Conservation (phyloP, 2,888 invertebrate genomes). For the Tetranychus truncatus region DNA sequence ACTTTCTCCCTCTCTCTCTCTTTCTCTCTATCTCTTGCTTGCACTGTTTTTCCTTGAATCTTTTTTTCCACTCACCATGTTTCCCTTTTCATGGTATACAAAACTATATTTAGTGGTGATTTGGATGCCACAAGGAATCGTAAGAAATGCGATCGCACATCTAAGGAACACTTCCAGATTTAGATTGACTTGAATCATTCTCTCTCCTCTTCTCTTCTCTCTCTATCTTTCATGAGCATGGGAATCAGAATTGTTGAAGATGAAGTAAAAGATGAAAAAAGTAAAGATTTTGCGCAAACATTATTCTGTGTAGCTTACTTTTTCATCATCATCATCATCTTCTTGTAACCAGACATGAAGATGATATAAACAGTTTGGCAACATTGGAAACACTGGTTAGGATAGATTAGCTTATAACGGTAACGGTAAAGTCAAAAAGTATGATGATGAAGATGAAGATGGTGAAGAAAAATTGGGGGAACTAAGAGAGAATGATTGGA, state of each 20-base stretch:
- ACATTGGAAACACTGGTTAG: neutral
- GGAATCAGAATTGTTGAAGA: neutral
- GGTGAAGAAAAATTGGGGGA: neutral
- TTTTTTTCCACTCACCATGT: neutral
- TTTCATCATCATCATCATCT: neutral
- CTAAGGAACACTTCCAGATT: neutral
- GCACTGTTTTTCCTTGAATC: neutral
- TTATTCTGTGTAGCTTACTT: neutral
- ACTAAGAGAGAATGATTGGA: neutral
- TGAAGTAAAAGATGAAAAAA: neutral
- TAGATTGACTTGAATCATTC: slow-evolving; percentile 1
- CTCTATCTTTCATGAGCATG: neutral
- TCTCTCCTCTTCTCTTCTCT: neutral
- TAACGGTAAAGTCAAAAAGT: neutral
- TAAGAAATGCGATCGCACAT: neutral
- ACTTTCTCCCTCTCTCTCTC: neutral
- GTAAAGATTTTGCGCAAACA: neutral
- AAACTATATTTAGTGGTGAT: slow-evolving; percentile 2
- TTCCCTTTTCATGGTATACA: neutral
- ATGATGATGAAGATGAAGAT: neutral
- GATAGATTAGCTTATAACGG: neutral
- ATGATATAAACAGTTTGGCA: neutral
- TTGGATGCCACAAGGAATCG: neutral
- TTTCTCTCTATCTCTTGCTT: slow-evolving; percentile 6
- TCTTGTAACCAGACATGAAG: neutral